Evolutionary conservation across 2,113 vertebrate species (phyloP).

Genomic region (Microcebus murinus): DNA sequence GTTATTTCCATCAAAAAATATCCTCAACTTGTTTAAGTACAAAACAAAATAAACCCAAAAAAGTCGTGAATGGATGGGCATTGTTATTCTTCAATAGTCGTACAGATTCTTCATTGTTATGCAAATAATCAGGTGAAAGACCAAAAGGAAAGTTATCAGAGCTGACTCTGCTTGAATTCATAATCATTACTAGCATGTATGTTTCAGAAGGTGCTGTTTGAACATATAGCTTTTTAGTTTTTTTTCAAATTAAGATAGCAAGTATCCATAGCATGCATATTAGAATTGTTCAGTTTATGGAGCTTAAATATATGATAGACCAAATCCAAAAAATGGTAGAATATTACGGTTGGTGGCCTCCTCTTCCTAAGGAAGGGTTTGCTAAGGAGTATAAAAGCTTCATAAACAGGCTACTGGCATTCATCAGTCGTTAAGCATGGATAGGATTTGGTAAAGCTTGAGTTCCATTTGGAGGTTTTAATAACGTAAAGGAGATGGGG

Average conservation of each 20-base stretch:
- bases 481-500: background rate
- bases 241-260: background rate
- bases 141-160: background rate
- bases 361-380: background rate
- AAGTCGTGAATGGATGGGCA: background rate
- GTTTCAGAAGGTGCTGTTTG: background rate
- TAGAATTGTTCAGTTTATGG: background rate
- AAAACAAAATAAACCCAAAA: conserved; percentile 3
- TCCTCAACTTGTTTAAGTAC: background rate
- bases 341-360: background rate
- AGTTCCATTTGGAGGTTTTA: background rate
- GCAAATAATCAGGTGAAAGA: conserved; percentile 17
- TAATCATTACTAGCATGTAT: background rate
- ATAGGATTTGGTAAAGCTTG: background rate
- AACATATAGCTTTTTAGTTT: background rate
- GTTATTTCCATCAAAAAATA: conserved; percentile 16
- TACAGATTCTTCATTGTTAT: background rate
- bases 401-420: too few species aligned
- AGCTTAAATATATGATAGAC: background rate
- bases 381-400: background rate
- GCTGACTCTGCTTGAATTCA: background rate
- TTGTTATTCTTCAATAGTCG: background rate
- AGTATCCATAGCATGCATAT: background rate
- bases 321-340: background rate
- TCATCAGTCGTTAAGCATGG: background rate